These are phyloP conservation scores for Yoshiicerus persimilis DNA, from an alignment of 1,140 invertebrate genomes.

Conservation along the genomic window DNA sequence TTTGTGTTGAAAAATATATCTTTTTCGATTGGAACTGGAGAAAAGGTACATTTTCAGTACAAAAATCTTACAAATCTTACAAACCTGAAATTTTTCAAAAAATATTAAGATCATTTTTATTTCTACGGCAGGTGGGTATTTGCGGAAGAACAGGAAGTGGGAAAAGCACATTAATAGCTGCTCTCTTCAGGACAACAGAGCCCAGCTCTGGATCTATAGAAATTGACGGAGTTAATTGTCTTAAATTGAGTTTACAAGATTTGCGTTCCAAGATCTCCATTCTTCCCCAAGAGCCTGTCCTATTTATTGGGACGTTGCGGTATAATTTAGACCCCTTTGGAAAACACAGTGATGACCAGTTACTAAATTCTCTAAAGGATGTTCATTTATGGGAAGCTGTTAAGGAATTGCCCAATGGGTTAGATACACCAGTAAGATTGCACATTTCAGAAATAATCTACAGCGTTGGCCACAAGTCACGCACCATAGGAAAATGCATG, in stretches of 20 bases:
- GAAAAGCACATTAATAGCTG: conserved; percentile 54
- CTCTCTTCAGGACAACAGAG: conserved; percentile 62
- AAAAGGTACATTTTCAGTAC: conserved; percentile 47
- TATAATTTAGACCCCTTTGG: conserved; percentile 86
- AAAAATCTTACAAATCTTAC: no score
- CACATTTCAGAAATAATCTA: neutral
- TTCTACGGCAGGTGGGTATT: conserved; percentile 54
- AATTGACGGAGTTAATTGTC: conserved; percentile 55
- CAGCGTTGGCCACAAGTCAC: no score
- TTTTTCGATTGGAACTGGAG: conserved; percentile 54
- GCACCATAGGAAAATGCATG: no score
- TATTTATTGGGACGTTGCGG: conserved; percentile 81
- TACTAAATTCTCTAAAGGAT: conserved; percentile 76
- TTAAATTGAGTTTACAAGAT: conserved; percentile 48
- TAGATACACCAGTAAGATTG: neutral
- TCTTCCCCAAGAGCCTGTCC: conserved; percentile 92
- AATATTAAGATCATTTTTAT: no score
- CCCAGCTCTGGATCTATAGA: conserved; percentile 50
- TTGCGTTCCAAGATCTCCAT: conserved; percentile 61
- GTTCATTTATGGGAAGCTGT: conserved; percentile 53
- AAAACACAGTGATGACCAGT: conserved; percentile 69
- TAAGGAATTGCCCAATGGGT: neutral
- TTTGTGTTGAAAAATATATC: conserved; percentile 65
- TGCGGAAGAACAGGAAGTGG: conserved; percentile 59
- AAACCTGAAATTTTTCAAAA: no score